Evolutionary conservation across 2,797 vertebrate species (phyloP).

Genomic region (Nothura maculosa): DNA sequence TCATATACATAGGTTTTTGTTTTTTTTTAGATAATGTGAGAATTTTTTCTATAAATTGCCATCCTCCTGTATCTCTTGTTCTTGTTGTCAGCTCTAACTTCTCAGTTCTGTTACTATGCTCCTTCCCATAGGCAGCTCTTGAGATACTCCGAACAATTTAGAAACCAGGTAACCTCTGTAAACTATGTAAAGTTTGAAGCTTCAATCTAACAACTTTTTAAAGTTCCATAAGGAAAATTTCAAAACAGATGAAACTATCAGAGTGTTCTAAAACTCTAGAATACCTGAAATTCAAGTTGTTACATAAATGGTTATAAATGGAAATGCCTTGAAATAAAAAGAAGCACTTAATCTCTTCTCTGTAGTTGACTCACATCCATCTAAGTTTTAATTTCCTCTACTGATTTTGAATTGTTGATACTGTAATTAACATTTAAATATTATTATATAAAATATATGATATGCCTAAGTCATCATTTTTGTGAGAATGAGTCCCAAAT

Average conservation of each 20-base stretch:
- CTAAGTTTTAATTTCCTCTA: background rate
- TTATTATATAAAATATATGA: background rate
- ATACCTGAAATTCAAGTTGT: background rate
- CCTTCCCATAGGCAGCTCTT: background rate
- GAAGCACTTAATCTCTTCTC: background rate
- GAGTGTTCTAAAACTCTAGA: background rate
- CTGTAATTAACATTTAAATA: background rate
- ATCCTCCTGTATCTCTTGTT: background rate
- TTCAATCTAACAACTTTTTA: background rate
- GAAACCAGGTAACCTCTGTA: background rate
- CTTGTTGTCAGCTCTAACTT: background rate
- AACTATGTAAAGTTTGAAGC: background rate
- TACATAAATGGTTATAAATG: background rate
- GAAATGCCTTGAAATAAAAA: background rate
- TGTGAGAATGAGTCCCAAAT: background rate
- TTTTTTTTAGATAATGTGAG: background rate
- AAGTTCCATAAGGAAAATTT: background rate
- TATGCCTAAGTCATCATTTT: background rate
- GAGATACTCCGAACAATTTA: background rate
- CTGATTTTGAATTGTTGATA: background rate
- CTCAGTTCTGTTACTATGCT: background rate
- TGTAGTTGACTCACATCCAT: background rate
- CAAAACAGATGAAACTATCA: background rate
- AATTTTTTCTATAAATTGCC: accelerated
- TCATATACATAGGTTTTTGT: background rate